Evolutionary conservation across 2,113 vertebrate genomes (phyloP), one percentile per base, ranked within the genome.

Genomic region (Clarias magur): DNA sequence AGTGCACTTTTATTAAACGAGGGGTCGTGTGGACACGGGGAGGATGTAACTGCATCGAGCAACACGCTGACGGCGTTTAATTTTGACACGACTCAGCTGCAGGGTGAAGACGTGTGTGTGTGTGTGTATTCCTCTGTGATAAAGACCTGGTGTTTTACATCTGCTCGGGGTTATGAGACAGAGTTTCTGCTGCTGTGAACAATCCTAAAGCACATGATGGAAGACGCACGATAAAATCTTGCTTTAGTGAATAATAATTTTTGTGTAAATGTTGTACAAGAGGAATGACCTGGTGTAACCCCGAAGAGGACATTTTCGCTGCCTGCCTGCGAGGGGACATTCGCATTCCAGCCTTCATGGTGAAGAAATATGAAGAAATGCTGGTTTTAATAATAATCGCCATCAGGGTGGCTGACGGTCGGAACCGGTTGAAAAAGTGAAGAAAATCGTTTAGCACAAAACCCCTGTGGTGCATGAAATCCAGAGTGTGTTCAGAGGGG

Each of bases 41-140:
- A 59, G 67, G 30, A 73, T 56, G 30, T 3, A 34, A 53, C n/a
- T 7, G 11, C 54, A 57, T 27, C 17, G 2, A 60, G n/a, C 19
- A 42, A 48, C 68, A 75, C 60, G 63, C 34, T 60, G 67, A 79
- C 85, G 65, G 68, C 0, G 27, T 27, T 17, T 87, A 8, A 25
- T 87, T 83, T 63, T 23, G 70, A 87, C 56, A 53, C 62, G 34
- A 76, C 34, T 38, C 54, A 75, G 70, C 70, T 83, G 81, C 15
- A 48, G 2, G 30, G 6, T 17, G 53, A 57, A 57, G 48, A 48
- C 48, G 7, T 48, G 6, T 48, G 48, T 78, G 75, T 17, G 7
- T 48, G 6, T 48, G 48, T 78, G 75, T 17, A 8, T 54, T 76
- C 0, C 13, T 1, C 11, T 4, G 54, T 30, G 62, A 53, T 53